A percentile compares a stretch with the other conserved stretches of the same genome.
Conservation (phyloP, 2,113 vertebrate genomes). For the Saccopteryx bilineata region DNA sequence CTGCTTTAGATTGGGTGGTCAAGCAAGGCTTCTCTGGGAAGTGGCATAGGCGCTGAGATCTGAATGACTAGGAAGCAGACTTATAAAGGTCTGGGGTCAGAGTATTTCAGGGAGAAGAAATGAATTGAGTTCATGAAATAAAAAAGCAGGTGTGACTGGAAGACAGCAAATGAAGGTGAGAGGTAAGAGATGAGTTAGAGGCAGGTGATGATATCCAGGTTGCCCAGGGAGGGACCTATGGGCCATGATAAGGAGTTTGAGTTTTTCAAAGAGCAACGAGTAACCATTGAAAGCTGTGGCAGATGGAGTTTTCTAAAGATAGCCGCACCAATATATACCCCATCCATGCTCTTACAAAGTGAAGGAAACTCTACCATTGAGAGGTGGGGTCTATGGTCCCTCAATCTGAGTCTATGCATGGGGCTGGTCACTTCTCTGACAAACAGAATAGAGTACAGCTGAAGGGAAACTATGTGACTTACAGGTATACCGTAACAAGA, state of each 20-base stretch:
- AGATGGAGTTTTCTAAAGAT: not conserved
- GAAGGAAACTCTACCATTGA: not conserved
- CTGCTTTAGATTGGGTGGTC: not conserved
- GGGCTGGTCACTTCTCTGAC: not conserved
- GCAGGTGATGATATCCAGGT: not conserved
- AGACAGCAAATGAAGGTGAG: not conserved
- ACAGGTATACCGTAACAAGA: not conserved
- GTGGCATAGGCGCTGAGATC: not conserved
- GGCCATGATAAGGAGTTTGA: not conserved
- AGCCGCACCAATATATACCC: not conserved
- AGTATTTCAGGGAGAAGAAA: not conserved
- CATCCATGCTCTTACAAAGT: not conserved
- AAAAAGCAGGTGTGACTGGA: not conserved
- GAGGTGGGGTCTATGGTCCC: not conserved
- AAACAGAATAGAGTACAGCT: not conserved
- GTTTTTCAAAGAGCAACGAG: not conserved
- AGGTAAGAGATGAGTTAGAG: not conserved
- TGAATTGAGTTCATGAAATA: not conserved
- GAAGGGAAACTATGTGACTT: not conserved
- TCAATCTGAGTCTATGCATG: not conserved
- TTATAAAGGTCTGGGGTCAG: not conserved
- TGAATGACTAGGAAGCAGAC: not conserved
- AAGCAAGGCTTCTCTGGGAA: not conserved
- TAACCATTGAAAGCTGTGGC: not conserved
- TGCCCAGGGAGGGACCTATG: not conserved